Percentiles rank a stretch among this genome's conserved stretches.
These are phyloP conservation scores for Drosophila trichaetosa DNA, from an alignment of 2,888 invertebrate species.

Conservation along the genomic window DNA sequence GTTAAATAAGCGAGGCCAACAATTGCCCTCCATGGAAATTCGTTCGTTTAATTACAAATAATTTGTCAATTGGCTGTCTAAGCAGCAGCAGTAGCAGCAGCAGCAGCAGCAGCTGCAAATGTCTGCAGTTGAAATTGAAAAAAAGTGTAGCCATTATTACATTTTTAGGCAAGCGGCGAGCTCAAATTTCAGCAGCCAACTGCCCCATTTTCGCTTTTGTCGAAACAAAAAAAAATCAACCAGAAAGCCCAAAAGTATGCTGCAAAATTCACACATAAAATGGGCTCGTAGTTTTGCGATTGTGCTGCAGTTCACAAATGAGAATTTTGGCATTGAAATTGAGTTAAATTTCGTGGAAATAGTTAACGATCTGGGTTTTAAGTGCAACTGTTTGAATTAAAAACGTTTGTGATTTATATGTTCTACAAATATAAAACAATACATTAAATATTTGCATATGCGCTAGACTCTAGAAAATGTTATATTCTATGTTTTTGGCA, in stretches of 20 bases:
- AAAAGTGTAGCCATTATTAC: background rate
- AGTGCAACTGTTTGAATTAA: background rate
- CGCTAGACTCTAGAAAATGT: background rate
- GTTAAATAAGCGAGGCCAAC: constrained; percentile 1
- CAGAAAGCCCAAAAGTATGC: background rate
- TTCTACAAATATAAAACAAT: background rate
- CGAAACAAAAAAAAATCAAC: background rate
- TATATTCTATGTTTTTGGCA: background rate
- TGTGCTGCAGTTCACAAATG: background rate
- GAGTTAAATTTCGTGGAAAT: background rate
- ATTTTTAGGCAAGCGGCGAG: background rate
- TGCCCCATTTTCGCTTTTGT: background rate
- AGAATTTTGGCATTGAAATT: background rate
- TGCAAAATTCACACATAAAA: background rate
- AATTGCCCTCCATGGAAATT: constrained; percentile 12
- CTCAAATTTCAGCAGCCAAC: background rate
- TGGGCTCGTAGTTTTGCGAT: background rate
- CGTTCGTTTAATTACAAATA: constrained; percentile 61
- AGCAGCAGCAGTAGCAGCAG: background rate
- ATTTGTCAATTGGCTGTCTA: constrained; percentile 58
- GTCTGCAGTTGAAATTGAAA: background rate
- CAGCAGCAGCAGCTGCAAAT: background rate
- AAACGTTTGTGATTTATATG: background rate
- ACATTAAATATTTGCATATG: background rate
- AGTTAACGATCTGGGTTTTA: background rate